Evolutionary conservation across 2,797 vertebrate genomes (phyloP), one percentile per base, ranked within the genome.

Genomic region (Kryptopterus vitreolus): DNA sequence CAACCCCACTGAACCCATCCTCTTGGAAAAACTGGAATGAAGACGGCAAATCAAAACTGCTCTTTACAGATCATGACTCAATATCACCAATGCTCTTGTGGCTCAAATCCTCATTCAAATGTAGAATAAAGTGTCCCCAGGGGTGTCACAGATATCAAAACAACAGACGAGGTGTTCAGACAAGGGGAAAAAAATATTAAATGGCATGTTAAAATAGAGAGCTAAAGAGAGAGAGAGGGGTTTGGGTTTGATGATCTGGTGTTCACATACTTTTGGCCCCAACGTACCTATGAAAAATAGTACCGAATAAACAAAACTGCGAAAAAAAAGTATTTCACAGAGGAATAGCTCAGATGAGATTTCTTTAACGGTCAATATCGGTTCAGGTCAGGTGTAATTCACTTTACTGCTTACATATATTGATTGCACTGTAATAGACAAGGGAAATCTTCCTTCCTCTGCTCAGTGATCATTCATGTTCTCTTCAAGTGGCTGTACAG

Each of bases 321-420:
- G 38, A 65, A 22, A 46, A n/a, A 31, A 18, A 68, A 15, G 11
- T 13, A 68, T 8, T 7, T 2, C 20, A 18, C 31, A 22, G 20
- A 18, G 24, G 29, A 55, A 55, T 8, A 35, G 20, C 1, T 57
- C 2, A 18, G 13, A 74, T 20, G 11, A 46, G 35, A 59, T 73
- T 38, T 38, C 52, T 8, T 38, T 73, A 57, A 58, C 7, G 3
- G 22, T 7, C 13, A 46, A 59, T 46, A 35, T 29, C 26, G 4
- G 43, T 43, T 59, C 33, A 43, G 55, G n/a, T 74, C 33, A 31
- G 24, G 22, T 3, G 20, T 52, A 48, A 74, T 80, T 82, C 29
- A 78, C 20, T 38, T 73, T 72, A 11, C 50, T 24, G 0, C 24
- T 55, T 33, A 75, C 22, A 31, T 63, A 31, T 63, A 57, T 13